Percentiles rank a stretch among this genome's conserved stretches.
Evolutionary conservation across 2,113 vertebrate species (phyloP).

Genomic region (Myrmecobius fasciatus): DNA sequence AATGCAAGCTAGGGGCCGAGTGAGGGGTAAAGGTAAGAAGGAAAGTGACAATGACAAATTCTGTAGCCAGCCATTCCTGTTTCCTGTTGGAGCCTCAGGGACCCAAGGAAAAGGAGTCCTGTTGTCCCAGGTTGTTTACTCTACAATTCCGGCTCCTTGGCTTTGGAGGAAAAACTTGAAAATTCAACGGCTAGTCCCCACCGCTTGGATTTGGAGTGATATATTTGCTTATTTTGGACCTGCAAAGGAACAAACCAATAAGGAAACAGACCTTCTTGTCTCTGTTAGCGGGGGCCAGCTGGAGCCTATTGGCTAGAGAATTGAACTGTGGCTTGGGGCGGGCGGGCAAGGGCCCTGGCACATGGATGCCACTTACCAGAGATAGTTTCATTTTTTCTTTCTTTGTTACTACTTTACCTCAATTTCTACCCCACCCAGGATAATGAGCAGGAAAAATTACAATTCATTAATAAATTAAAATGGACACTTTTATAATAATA

Average conservation of each 20-base stretch:
- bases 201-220: not conserved
- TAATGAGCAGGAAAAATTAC: not conserved
- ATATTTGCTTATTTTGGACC: not conserved
- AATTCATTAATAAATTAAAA: not conserved
- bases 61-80: not conserved
- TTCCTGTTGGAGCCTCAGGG: not conserved
- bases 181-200: not conserved
- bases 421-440: not conserved
- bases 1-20: not conserved
- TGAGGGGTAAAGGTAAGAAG: not conserved
- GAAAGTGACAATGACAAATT: not conserved
- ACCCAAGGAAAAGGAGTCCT: not conserved
- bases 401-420: not conserved
- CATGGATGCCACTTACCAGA: not conserved
- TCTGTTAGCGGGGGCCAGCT: not conserved
- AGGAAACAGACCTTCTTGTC: not conserved
- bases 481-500: too few relatives aligned
- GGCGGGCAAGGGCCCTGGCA: not conserved
- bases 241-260: not conserved
- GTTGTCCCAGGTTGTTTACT: not conserved
- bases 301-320: not conserved
- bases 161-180: not conserved
- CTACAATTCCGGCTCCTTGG: not conserved
- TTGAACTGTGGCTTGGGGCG: not conserved
- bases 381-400: not conserved